phyloP scores from a whole-genome alignment of 2,797 vertebrate species.

The Cyclura pinguis region DNA sequence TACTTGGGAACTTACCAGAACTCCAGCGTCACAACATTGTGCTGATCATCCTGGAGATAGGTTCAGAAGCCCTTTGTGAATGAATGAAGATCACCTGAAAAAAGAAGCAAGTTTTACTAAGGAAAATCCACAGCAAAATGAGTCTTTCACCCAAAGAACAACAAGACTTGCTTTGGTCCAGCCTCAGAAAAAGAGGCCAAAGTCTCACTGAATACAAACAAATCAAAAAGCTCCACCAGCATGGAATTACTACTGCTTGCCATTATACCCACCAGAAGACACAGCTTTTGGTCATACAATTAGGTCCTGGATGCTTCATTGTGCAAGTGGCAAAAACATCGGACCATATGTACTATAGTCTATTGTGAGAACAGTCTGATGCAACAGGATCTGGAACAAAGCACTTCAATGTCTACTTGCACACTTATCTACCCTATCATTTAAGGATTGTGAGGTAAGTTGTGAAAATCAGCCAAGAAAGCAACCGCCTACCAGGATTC shows the following conservation, averaged over 20 bases:
- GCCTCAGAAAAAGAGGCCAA: neutral
- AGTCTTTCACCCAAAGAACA: neutral
- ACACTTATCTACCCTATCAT: neutral
- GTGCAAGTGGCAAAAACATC: too few relatives aligned
- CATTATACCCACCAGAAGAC: too few relatives aligned
- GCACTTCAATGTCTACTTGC: neutral
- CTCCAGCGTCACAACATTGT: conserved; percentile 86
- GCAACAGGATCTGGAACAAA: neutral
- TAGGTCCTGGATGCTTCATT: too few relatives aligned
- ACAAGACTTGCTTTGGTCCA: conserved; percentile 6
- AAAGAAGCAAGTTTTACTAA: conserved; percentile 45
- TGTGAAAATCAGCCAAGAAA: neutral
- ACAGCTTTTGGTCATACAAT: too few relatives aligned
- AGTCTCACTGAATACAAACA: too few relatives aligned
- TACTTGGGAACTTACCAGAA: conserved; percentile 79
- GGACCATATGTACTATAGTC: too few relatives aligned
- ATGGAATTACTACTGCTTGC: too few relatives aligned
- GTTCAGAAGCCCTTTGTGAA: conserved; percentile 68
- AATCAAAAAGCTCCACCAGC: too few relatives aligned
- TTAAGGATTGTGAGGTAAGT: neutral
- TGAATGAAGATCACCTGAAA: conserved; percentile 76
- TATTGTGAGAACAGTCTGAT: too few relatives aligned
- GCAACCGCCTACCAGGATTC: neutral
- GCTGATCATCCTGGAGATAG: conserved; percentile 80
- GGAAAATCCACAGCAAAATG: neutral